phyloP scores from a whole-genome alignment of 2,888 invertebrate species.

The Nysson spinosus region DNA sequence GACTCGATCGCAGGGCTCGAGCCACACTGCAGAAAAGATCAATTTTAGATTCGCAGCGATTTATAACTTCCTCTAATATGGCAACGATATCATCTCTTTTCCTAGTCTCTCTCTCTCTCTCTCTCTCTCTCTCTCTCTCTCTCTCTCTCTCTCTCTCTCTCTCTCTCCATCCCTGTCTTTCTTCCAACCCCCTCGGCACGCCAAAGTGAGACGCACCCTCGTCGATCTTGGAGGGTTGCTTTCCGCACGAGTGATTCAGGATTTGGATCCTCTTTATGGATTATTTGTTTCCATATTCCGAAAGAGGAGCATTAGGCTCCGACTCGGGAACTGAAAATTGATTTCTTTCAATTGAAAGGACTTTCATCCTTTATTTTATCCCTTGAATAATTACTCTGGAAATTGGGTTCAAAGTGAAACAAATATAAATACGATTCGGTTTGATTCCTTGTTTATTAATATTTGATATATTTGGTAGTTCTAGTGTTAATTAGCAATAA shows the following conservation, averaged over 20 bases:
- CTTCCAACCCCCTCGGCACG: background rate
- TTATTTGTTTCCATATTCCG: slow-evolving; percentile 48
- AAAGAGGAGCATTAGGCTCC: slow-evolving; percentile 11
- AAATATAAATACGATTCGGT: too few relatives aligned
- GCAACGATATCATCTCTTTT: slow-evolving; percentile 58
- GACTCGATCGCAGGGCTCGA: slow-evolving; percentile 27
- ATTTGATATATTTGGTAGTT: too few relatives aligned
- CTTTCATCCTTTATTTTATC: too few relatives aligned
- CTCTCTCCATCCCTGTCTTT: background rate
- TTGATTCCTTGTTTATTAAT: too few relatives aligned
- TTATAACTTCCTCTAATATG: slow-evolving; percentile 78
- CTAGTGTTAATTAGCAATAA: background rate
- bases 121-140: slow-evolving; percentile 9
- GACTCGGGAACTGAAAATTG: slow-evolving; percentile 39
- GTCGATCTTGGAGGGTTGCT: slow-evolving; percentile 44
- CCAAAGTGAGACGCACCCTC: slow-evolving; percentile 4
- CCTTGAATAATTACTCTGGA: too few relatives aligned
- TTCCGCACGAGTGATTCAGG: slow-evolving; percentile 29
- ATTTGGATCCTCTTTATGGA: slow-evolving; percentile 33
- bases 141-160: background rate
- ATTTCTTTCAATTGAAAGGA: too few relatives aligned
- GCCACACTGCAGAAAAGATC: slow-evolving; percentile 75
- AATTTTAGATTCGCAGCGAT: slow-evolving; percentile 77
- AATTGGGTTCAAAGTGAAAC: too few relatives aligned
- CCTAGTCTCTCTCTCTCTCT: slow-evolving; percentile 8